Evolutionary conservation across 2,113 vertebrate genomes (phyloP), one percentile per base, ranked within the genome.

Genomic region (Microcebus murinus): DNA sequence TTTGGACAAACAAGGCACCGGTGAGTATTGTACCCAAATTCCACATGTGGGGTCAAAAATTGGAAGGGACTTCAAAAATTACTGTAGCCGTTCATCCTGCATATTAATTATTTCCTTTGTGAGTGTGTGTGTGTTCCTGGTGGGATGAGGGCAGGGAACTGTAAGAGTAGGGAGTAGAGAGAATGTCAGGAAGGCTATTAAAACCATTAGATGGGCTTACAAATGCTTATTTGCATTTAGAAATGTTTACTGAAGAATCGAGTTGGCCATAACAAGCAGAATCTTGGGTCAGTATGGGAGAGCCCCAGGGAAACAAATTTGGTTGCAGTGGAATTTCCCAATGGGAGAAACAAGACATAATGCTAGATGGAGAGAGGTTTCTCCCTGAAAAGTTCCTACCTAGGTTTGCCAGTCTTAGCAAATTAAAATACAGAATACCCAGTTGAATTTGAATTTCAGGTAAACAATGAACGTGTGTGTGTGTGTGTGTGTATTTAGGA

Each of bases 391-490:
- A 70, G 27, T 87, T 92, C 42, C 31, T 9, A 52, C 27, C 82
- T 77, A 55, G 2, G 12, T 31, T 67, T 90, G 25, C 31, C 70
- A 50, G 21, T 20, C 8, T 83, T 45, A 68, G 63, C 50, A 77
- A 91, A 85, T 73, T 85, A 85, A 95, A 95, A 88, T 31, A 70
- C 0, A 39, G 15, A 45, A 61, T 82, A 9, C 27, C 18, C 11
- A 81, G 79, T 87, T 71, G 90, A 92, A 90, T 87, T 83, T 87
- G 34, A 90, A 94, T 94, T 96, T 95, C 36, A 96, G 27, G 79
- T 61, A 65, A 59, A 88, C 6, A 82, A 65, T n/a, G 39, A 67
- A 31, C 21, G 63, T 67, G 29, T 67, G 65, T 68, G 20, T 71
- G 21, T 71, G 18, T 36, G n/a, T 70, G 4, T 70, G 67, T 23